These are phyloP conservation scores for Rattus rattus DNA, from an alignment of 2,113 vertebrate species.

Conservation along the genomic window DNA sequence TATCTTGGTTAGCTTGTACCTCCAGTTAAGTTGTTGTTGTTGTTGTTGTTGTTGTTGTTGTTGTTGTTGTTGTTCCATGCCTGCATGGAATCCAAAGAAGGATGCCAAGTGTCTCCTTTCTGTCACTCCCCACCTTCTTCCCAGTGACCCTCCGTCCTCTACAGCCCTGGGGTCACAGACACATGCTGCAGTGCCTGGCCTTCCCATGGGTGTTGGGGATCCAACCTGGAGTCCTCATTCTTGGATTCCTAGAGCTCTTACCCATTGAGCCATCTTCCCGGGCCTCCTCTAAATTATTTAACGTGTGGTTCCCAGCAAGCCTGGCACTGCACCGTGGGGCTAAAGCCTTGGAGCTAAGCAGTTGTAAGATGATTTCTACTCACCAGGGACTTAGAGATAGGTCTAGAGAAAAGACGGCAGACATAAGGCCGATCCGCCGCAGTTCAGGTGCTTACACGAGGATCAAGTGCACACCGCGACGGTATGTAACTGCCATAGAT, in stretches of 20 bases:
- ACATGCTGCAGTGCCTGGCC: no score
- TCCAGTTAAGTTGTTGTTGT: neutral
- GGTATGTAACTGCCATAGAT: accelerated
- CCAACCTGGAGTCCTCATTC: neutral
- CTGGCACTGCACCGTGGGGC: neutral
- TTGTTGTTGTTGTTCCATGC: neutral
- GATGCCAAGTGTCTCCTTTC: no score
- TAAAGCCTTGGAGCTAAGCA: no score
- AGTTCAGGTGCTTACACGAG: neutral
- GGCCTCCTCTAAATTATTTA: neutral
- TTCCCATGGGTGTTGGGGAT: neutral
- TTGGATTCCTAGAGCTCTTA: neutral
- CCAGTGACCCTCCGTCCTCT: neutral
- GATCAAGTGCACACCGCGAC: neutral
- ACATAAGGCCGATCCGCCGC: no score
- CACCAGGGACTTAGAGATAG: neutral
- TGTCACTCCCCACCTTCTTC: neutral
- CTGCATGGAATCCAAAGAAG: neutral
- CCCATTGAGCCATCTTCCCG: neutral
- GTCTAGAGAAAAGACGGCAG: neutral
- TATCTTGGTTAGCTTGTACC: neutral
- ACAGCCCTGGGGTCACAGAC: neutral
- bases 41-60: neutral
- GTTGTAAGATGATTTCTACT: no score
- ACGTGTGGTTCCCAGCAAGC: neutral